Base-by-base conservation (phyloP, 2,888 invertebrate genomes). In the Andrena camellia region DNA sequence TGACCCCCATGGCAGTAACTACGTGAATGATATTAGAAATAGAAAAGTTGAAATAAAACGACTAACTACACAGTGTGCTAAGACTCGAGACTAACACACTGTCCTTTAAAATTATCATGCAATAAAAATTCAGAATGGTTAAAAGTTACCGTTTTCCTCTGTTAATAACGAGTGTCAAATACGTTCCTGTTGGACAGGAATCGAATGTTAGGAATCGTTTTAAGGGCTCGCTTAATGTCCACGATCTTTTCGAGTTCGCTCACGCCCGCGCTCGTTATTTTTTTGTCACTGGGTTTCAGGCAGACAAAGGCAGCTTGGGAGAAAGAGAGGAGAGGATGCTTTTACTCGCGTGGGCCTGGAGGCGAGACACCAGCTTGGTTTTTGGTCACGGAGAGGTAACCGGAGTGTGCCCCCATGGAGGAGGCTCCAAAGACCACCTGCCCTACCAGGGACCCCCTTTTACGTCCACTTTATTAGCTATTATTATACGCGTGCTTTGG, bases 401-500 rank as follows among this genome's bases (percentile, higher is more conserved):
- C 89, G 88, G 90, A 90, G 91, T 89, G 88, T 88, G 91, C 90
- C 90, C 88, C 85, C 85, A 82, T 71, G 85, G 81, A 89, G 83
- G 85, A 89, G 83, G 85, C 72, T 85, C 62, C 62, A 83, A 87
- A 86, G 84, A 88, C 91, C 92, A 92, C 93, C 92, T 92, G 93
- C 92, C 90, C 86, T 89, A 89, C 88, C 90, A 90, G 90, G 87
- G 90, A 89, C 90, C 90, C 86, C 85, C 87, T 85, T 88, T 90
- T 87, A 88, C 91, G 92, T 91, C 88, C 92, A 91, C 90, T 93
- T 93, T 93, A 93, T 93, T 93, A 93, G 91, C 92, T 92, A 93
- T 93, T 94, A 93, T 93, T 93, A 93, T 91, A 92, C 91, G 90
- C 90, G 89, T 90, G 91, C 90, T 89, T 92, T 87, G 85, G 88